Evolutionary conservation across 2,113 vertebrate genomes (phyloP).

Genomic region (Oplegnathus fasciatus): DNA sequence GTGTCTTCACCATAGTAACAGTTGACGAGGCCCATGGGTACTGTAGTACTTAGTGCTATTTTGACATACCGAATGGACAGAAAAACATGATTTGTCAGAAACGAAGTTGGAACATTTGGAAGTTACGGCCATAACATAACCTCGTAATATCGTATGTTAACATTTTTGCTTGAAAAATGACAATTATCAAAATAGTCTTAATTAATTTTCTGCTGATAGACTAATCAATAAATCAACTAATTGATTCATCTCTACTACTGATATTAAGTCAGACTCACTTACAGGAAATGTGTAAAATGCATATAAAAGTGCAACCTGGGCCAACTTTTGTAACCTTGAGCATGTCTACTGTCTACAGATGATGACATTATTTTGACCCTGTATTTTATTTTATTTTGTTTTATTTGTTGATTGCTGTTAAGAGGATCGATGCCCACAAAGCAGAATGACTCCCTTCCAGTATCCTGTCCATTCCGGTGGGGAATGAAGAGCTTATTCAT

Average conservation of each 20-base stretch:
- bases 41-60: no score
- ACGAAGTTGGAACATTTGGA: no score
- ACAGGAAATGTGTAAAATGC: no score
- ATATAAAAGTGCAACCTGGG: not conserved
- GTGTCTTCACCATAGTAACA: no score
- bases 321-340: not conserved
- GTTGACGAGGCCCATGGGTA: no score
- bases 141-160: no score
- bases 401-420: not conserved
- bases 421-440: not conserved
- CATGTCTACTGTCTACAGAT: not conserved
- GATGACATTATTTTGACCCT: not conserved
- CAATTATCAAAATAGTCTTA: no score
- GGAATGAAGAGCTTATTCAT: slow-evolving; percentile 8
- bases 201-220: not conserved
- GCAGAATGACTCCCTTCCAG: not conserved
- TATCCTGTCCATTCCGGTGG: not conserved
- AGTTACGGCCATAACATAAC: no score
- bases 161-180: no score
- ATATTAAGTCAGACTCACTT: not conserved
- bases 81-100: no score
- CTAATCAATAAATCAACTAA: not conserved
- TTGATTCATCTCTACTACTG: not conserved
- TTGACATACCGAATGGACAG: no score
- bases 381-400: not conserved